Percentiles rank a stretch among this genome's conserved stretches.
phyloP scores from a whole-genome alignment of 2,888 invertebrate genomes.

The Hecatera dysodea region DNA sequence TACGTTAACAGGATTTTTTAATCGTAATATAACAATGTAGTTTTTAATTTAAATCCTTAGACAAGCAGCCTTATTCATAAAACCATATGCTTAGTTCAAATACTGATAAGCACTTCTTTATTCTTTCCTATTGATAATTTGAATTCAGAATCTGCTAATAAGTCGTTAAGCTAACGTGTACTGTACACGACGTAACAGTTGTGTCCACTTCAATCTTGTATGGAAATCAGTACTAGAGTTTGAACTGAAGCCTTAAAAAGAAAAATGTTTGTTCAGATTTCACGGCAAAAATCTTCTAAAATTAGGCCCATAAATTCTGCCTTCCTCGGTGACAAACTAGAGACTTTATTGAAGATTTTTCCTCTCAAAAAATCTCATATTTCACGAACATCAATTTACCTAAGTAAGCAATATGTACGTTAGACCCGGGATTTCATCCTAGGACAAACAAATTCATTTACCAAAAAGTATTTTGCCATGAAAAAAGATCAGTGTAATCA shows the following conservation, averaged over 20 bases:
- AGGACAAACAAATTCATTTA: conserved; percentile 31
- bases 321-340: conserved; percentile 27
- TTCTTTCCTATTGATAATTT: too few species aligned
- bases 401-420: conserved; percentile 43
- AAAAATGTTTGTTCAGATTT: conserved; percentile 26
- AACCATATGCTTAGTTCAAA: too few species aligned
- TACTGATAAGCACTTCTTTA: too few species aligned
- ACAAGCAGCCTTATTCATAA: too few species aligned
- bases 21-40: too few species aligned
- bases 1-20: too few species aligned
- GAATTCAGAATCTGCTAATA: too few species aligned
- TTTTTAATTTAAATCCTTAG: too few species aligned
- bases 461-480: conserved; percentile 40
- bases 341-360: conserved; percentile 42
- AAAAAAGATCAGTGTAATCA: conserved; percentile 34
- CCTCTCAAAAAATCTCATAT: conserved; percentile 38
- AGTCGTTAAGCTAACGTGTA: not conserved
- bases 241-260: conserved; percentile 1
- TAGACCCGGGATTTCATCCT: not conserved
- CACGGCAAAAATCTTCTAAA: conserved; percentile 25
- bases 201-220: not conserved
- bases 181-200: not conserved
- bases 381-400: conserved; percentile 44
- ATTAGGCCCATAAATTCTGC: conserved; percentile 40
- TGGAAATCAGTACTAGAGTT: not conserved